These are phyloP conservation scores for Pocillopora verrucosa DNA, from an alignment of 64 coral and sea anemone genomes.

Conservation along the genomic window DNA sequence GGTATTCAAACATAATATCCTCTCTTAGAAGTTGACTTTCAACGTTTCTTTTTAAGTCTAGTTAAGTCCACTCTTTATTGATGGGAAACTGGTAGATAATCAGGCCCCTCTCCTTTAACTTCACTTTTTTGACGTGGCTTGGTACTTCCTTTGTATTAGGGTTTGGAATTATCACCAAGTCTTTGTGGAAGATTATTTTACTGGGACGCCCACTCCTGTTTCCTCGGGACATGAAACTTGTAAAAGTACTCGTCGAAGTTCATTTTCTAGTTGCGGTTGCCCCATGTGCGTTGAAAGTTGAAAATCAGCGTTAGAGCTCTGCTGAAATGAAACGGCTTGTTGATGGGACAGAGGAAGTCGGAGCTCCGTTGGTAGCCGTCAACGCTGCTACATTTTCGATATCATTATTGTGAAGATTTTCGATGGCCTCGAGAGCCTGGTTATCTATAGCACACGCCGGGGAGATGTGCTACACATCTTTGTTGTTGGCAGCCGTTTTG, in stretches of 20 bases:
- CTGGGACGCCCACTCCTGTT: background rate
- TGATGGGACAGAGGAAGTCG: background rate
- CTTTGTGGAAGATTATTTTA: constrained; percentile 15
- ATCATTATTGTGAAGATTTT: constrained; percentile 23
- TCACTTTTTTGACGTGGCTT: too few relatives aligned
- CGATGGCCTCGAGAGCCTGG: constrained; percentile 22
- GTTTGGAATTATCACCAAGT: too few relatives aligned
- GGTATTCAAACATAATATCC: constrained; percentile 35
- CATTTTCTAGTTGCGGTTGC: too few relatives aligned
- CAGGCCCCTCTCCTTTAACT: too few relatives aligned
- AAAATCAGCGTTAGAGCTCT: background rate
- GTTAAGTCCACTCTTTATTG: background rate
- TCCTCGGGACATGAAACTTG: background rate
- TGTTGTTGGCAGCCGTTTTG: background rate
- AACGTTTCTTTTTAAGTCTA: constrained; percentile 30
- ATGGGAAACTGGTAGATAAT: too few relatives aligned
- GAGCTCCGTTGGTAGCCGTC: background rate
- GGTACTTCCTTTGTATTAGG: too few relatives aligned
- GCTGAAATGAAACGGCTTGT: background rate
- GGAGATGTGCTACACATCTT: background rate
- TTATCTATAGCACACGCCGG: background rate
- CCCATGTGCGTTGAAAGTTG: background rate
- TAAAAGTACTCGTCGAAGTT: background rate
- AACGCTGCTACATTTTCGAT: constrained; percentile 35
- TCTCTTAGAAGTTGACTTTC: constrained; percentile 38